Evolutionary conservation across 2,888 invertebrate genomes (phyloP), one percentile per base, ranked within the genome.

Genomic region (Sinopyrophorus schimmeli): DNA sequence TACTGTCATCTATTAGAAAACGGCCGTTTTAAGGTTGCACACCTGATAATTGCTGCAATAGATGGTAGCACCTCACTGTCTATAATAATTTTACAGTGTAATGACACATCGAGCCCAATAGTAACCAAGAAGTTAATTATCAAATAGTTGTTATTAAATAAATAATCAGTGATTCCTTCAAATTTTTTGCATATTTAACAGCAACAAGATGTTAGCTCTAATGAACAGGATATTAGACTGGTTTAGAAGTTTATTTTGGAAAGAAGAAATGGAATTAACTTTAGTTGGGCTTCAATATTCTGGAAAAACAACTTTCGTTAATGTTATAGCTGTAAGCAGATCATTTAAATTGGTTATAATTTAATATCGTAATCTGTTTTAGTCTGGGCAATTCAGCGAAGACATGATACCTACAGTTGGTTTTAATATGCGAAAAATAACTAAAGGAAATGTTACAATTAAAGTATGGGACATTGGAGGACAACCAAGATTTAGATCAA

Each of bases 341-440:
- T n/a, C n/a, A n/a, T n/a, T n/a, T n/a, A n/a, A n/a, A n/a, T n/a
- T 34, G 21, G n/a, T 37, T 6, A 10, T 50, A 24, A 15, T 48
- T 35, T 46, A n/a, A n/a, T n/a, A 31, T 39, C 23, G 30, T 40
- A 32, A 26, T 31, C 59, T 59, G 57, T 80, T 84, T 43, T 79
- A 99, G 98, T 97, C 97, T 59, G 99, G 98, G 12, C 96, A 98
- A 73, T 99, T 98, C 75, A 95, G 92, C 68, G 98, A 99, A 82
- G 99, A 99, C 69, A 99, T 99, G 97, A 99, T 99, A 64, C 99
- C 99, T n/a, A 99, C 99, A 54, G 99, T 99, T 53, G 99, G 99
- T 32, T 99, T 99, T 77, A 99, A 99, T 74, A 99, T 99, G 98
- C 84, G 98, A 56, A 99, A 99, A 82, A 97, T 99, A 59, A 98